These are phyloP conservation scores for Acanthosoma haemorrhoidale DNA, from an alignment of 2,888 invertebrate genomes.

Conservation along the genomic window DNA sequence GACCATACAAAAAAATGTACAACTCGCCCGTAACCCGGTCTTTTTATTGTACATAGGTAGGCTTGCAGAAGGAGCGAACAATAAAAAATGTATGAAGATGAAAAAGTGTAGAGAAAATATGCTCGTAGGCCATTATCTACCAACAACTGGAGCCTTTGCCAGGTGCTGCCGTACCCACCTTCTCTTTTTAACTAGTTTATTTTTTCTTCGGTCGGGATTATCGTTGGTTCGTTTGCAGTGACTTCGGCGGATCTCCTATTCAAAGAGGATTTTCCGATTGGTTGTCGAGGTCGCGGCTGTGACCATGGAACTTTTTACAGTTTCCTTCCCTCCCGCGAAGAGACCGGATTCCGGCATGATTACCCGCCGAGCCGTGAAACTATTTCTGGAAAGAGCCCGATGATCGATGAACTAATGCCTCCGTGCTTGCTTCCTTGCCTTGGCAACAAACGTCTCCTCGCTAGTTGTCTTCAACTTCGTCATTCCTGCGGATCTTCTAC, in stretches of 20 bases:
- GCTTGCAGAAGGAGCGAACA: no score
- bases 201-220: background rate
- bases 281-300: background rate
- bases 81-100: no score
- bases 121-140: no score
- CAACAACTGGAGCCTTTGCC: no score
- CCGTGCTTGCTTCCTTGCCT: no score
- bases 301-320: background rate
- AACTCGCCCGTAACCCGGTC: no score
- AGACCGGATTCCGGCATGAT: background rate
- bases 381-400: background rate
- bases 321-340: background rate
- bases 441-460: no score
- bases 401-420: background rate
- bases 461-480: no score
- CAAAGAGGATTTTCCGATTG: background rate
- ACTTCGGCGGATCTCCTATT: background rate
- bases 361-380: background rate
- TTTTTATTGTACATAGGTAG: no score
- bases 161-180: background rate
- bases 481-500: no score
- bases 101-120: no score
- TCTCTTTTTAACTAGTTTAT: background rate
- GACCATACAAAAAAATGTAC: no score
- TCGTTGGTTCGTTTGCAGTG: background rate